Conservation (phyloP, 2,888 invertebrate species). For the Drosophila robusta region DNA sequence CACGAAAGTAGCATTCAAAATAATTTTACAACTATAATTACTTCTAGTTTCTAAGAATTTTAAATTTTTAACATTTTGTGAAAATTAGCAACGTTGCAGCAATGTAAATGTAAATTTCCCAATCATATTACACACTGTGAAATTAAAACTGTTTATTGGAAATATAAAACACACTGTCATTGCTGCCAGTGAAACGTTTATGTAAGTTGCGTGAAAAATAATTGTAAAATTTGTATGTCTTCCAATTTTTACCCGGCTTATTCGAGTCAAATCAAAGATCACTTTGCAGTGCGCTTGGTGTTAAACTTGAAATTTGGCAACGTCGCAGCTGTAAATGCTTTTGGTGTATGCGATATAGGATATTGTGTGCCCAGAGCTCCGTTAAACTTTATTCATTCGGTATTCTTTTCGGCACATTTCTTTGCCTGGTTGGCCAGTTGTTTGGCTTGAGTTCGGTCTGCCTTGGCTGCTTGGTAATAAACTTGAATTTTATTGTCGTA, state of each 20-base stretch:
- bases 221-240: background rate
- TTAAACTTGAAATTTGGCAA: slow-evolving; percentile 40
- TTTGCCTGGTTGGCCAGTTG: slow-evolving; percentile 35
- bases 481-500: slow-evolving; percentile 80
- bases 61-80: background rate
- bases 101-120: background rate
- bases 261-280: no score
- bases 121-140: no score
- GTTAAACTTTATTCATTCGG: slow-evolving; percentile 45
- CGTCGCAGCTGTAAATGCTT: slow-evolving; percentile 35
- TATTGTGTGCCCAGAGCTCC: slow-evolving; percentile 34
- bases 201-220: background rate
- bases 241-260: no score
- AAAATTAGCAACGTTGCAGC: slow-evolving; percentile 16
- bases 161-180: no score
- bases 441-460: slow-evolving; percentile 10
- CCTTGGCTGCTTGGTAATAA: slow-evolving; percentile 65
- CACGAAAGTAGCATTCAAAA: background rate
- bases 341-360: slow-evolving; percentile 14
- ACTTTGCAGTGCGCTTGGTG: background rate
- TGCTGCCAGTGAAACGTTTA: background rate
- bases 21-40: background rate
- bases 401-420: slow-evolving; percentile 39
- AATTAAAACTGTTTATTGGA: no score
- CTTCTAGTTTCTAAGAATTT: no score